Conservation (phyloP, 2,113 vertebrate genomes). For the Cervus canadensis region DNA sequence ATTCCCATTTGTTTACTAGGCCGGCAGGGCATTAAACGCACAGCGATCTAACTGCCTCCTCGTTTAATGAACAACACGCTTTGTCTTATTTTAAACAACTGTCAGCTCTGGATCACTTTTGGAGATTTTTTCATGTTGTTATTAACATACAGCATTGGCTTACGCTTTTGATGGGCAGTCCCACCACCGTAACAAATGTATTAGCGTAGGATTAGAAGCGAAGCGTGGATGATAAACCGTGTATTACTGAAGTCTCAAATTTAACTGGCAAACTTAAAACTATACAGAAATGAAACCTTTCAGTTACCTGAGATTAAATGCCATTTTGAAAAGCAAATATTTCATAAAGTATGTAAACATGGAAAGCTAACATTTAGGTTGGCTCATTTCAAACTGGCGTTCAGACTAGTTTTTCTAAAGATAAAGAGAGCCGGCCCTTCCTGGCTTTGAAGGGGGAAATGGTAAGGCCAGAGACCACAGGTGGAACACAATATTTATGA, state of each 20-base stretch:
- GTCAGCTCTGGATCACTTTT: not conserved
- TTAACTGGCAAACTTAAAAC: not conserved
- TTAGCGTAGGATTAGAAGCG: not conserved
- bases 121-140: not conserved
- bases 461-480: not conserved
- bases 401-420: not conserved
- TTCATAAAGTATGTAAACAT: not conserved
- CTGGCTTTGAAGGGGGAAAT: not conserved
- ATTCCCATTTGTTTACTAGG: not conserved
- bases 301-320: not conserved
- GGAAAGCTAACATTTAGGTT: not conserved
- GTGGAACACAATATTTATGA: fast-evolving
- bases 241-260: not conserved
- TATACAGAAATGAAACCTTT: not conserved
- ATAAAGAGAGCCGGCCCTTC: not conserved
- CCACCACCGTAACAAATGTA: not conserved
- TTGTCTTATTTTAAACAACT: not conserved
- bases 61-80: not conserved
- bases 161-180: no score
- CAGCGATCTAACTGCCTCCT: not conserved
- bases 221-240: not conserved
- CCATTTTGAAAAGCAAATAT: not conserved
- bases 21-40: fast-evolving
- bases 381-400: not conserved
- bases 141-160: not conserved